These are phyloP conservation scores for Sapayoa aenigma DNA, from an alignment of 2,113 vertebrate genomes.

Conservation along the genomic window DNA sequence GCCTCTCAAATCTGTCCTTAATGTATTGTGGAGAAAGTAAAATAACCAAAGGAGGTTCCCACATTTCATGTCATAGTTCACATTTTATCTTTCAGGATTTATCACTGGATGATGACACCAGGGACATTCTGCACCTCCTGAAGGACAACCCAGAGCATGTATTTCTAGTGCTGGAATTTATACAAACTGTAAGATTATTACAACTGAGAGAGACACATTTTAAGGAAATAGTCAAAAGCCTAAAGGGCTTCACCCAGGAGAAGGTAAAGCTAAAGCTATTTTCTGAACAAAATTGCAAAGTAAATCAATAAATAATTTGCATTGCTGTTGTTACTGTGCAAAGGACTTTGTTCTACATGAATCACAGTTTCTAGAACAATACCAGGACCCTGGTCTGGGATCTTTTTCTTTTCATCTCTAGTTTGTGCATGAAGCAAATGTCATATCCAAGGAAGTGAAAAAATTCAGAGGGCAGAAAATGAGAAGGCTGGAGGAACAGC, in stretches of 20 bases:
- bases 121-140: not conserved
- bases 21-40: not conserved
- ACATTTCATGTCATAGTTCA: not conserved
- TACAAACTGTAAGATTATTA: not conserved
- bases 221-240: not conserved
- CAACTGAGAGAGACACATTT: slow-evolving; percentile 45
- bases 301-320: too few species aligned
- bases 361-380: not conserved
- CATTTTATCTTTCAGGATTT: not conserved
- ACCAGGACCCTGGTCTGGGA: not conserved
- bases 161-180: not conserved
- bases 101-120: not conserved
- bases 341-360: not conserved
- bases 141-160: not conserved
- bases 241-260: not conserved
- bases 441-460: not conserved
- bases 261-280: slow-evolving; percentile 35
- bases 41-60: not conserved
- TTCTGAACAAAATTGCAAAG: too few species aligned
- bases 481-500: not conserved
- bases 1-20: not conserved
- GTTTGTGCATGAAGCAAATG: not conserved
- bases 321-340: not conserved
- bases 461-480: slow-evolving; percentile 17
- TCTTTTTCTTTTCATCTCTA: not conserved